Evolutionary conservation across 2,797 vertebrate species (phyloP), one percentile per base, ranked within the genome.

Genomic region (Spheniscus humboldti): DNA sequence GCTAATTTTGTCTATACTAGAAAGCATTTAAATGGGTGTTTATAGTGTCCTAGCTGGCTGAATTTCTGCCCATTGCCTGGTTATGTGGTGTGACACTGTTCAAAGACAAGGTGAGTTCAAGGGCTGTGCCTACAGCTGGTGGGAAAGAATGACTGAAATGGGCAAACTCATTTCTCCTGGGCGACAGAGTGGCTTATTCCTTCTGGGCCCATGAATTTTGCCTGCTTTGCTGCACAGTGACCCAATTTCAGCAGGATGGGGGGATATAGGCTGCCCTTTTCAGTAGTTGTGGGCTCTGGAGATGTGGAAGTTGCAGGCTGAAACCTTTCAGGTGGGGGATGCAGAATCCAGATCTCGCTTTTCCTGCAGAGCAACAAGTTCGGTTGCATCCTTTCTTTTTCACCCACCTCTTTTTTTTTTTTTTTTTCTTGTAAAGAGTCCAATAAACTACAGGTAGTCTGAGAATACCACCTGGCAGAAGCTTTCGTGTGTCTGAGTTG

Each of bases 71-170:
- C 22, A 3, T 88, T 5, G 3, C 48, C 53, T 3, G 1, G 23
- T 94, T 96, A 69, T 53, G 25, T 56, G 60, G 30, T 87, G n/a
- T 83, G 88, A 79, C 74, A 16, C 25, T 62, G 37, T 66, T 91
- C 25, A 67, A 72, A 87, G 37, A 82, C 74, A 89, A 86, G 86
- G 86, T 78, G 81, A 92, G 67, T 93, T 96, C 77, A 93, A 91
- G 91, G 78, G 72, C 74, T 87, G 39, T 92, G 86, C 74, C 66
- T 86, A n/a, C 13, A 82, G 94, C 92, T 85, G 41, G 33, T 92
- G 52, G 60, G 41, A 59, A 72, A 45, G 30, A 75, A 62, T 64
- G 60, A 85, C 77, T 85, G 86, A 80, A 95, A 87, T 1, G 15
- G 72, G 37, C 57, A 88, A 71, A 63, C 48, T 80, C 20, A n/a